A percentile compares a stretch with the other conserved stretches of the same genome.
Conservation (phyloP, 2,113 vertebrate genomes). For the Apodemus speciosus region DNA sequence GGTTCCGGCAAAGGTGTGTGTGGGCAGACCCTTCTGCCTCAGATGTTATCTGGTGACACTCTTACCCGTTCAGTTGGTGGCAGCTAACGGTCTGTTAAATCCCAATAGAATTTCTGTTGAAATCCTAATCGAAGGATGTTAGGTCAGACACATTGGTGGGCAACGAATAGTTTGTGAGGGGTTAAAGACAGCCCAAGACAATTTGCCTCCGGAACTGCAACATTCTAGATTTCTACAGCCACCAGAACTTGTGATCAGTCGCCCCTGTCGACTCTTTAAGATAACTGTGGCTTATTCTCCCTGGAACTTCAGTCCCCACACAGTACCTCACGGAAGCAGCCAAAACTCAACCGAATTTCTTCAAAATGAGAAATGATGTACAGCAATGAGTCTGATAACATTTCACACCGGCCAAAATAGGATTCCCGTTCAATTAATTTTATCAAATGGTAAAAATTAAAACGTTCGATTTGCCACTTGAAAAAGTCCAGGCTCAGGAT, state of each 20-base stretch:
- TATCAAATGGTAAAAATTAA: not conserved
- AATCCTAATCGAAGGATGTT: not conserved
- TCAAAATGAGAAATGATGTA: constrained; percentile 50
- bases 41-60: not conserved
- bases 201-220: not conserved
- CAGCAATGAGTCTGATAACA: not conserved
- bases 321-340: not conserved
- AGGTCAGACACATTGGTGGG: not conserved
- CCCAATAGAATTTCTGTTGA: not conserved
- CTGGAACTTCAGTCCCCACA: not conserved
- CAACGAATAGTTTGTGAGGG: not conserved
- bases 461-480: not conserved
- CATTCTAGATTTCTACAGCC: too few species aligned
- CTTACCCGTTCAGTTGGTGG: not conserved
- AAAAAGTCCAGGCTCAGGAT: not conserved
- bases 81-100: not conserved
- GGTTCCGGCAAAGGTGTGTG: not conserved
- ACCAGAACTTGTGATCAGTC: not conserved
- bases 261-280: not conserved
- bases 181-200: not conserved
- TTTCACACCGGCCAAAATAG: constrained; percentile 30
- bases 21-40: not conserved
- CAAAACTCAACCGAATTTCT: constrained; percentile 5
- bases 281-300: not conserved
- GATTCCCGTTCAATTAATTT: not conserved